Evolutionary conservation across 2,113 vertebrate genomes (phyloP), one percentile per base, ranked within the genome.

Genomic region (Sitta europaea): DNA sequence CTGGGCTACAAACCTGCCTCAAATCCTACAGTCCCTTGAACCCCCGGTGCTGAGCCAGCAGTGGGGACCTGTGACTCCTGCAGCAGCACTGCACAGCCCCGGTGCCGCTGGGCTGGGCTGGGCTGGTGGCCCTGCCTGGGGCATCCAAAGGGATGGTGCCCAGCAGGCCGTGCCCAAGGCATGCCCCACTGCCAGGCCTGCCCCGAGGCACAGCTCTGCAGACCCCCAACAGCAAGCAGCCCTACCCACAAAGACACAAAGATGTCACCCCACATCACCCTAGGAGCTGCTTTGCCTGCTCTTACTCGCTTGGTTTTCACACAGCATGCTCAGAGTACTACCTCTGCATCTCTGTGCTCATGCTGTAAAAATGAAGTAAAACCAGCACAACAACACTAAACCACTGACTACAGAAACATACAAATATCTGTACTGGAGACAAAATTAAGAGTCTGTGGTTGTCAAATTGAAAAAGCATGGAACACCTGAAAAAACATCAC

Each of bases 181-280:
- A 33, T 59, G 47, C 23, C 63, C 40, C 47, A 4, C 1, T 45
- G 36, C 27, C 45, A 53, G n/a, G n/a, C n/a, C n/a, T n/a, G n/a
- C n/a, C n/a, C n/a, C 0, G 6, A 47, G 29, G n/a, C 73, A 55
- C 40, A 94, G 36, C 27, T 62, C 66, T 53, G 42, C 43, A 59
- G 7, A 0, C 48, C 14, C 29, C 16, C 8, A 63, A 29, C 1
- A 62, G 35, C 47, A 45, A n/a, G 15, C 33, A 65, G 20, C 17
- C 12, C 9, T 2, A 3, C 12, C 45, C 1, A 13, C 40, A 40
- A 40, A 40, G 40, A 40, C 13, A 40, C 22, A 42, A 53, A 38
- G 14, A 54, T 6, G 1, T 6, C 23, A 45, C 38, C 31, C 35
- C 19, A 19, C 0, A 0, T 24, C 2, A 8, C 0, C 0, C 24